A percentile compares a stretch with the other conserved stretches of the same genome.
Evolutionary conservation across 2,113 vertebrate genomes (phyloP).

Genomic region (Scalopus aquaticus): DNA sequence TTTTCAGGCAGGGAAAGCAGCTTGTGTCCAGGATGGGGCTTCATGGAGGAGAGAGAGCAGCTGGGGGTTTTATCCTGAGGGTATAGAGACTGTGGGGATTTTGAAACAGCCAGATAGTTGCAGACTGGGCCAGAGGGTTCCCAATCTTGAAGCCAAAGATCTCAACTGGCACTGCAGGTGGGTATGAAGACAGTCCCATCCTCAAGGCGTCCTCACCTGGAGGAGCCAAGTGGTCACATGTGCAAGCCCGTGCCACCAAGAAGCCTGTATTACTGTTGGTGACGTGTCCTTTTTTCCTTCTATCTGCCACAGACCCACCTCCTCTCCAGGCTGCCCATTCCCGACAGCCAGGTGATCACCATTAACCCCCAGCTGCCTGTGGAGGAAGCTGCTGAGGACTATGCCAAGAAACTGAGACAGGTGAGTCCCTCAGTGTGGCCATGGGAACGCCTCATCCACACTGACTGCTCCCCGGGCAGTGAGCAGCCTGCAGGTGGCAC

Average conservation of each 20-base stretch:
- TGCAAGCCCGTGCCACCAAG: no score
- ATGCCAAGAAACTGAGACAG: conserved; percentile 89
- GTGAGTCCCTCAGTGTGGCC: conserved; percentile 72
- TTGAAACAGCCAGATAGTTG: background rate
- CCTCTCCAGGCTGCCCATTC: conserved; percentile 88
- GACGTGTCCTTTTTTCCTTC: background rate
- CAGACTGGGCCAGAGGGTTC: background rate
- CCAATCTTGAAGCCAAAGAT: background rate
- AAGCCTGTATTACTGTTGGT: background rate
- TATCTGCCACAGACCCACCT: conserved; percentile 84
- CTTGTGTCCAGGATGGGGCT: background rate
- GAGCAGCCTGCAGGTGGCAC: background rate
- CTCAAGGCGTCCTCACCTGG: background rate
- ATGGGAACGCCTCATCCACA: background rate
- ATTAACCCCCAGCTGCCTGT: conserved; percentile 87
- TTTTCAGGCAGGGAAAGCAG: background rate
- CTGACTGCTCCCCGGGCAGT: fast-evolving
- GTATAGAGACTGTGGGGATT: background rate
- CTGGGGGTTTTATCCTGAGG: background rate
- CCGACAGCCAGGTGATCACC: conserved; percentile 86
- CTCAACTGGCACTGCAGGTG: background rate
- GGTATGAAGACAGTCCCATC: background rate
- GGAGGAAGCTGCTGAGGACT: conserved; percentile 90
- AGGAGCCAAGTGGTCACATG: background rate
- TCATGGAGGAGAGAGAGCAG: background rate